Base-by-base conservation (phyloP, 2,797 vertebrate species). In the Chaetodon trifasciatus region DNA sequence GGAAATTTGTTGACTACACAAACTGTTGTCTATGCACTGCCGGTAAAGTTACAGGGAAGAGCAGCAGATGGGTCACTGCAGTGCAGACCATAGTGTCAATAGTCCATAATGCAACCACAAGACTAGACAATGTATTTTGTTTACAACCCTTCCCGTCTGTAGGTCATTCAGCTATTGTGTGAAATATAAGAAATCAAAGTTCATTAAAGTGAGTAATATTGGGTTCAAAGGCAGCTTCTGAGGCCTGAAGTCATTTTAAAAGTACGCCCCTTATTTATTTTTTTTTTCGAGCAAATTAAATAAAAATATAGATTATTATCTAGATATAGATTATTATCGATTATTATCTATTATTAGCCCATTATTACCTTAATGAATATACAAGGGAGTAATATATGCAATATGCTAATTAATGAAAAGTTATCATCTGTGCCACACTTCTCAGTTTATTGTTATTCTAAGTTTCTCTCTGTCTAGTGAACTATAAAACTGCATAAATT, bases 241-340 rank as follows among this genome's bases (percentile, higher is more conserved):
- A 55, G 37, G 37, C 66, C 70, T 37, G 32, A 37, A 46, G 69
- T 11, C 32, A 44, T 60, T 86, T 65, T 16, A 10, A 74, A 73
- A 78, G 60, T 1, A 57, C 1, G 24, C 17, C 16, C 37, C 8
- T 24, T 28, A 19, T 19, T 61, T 60, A n/a, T 16, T 58, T 61
- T 60, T 32, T 16, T 58, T 39, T 67, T 57, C 8, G 58, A 23
- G 39, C 6, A 19, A 80, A 56, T 60, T 47, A 35, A 70, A 71
- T 52, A 40, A 42, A 66, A 37, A 50, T 16, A 64, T 58, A 76
- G 32, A 44, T 39, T n/a, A n/a, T n/a, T n/a, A n/a, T n/a, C n/a
- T n/a, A n/a, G n/a, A n/a, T n/a, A n/a, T n/a, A n/a, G n/a, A n/a
- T n/a, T n/a, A n/a, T n/a, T n/a, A n/a, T n/a, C n/a, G n/a, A n/a